Conservation (phyloP, 2,888 invertebrate species). For the Pachydiplax longipennis region DNA sequence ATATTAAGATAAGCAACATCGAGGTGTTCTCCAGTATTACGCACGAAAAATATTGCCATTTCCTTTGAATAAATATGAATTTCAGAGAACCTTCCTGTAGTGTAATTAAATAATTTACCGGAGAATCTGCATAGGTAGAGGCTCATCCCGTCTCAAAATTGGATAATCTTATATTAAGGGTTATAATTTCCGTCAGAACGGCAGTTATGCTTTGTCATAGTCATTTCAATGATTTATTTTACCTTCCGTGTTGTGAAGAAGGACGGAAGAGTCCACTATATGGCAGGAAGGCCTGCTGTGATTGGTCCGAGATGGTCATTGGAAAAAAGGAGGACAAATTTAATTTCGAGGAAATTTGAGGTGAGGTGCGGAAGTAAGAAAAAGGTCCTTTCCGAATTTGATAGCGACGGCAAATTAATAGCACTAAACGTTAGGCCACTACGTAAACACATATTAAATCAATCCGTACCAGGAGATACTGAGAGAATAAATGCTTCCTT, state of each 20-base stretch:
- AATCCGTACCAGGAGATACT: neutral
- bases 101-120: no score
- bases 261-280: slow-evolving; percentile 20
- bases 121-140: no score
- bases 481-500: neutral
- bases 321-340: neutral
- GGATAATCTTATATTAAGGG: no score
- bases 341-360: neutral
- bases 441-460: neutral
- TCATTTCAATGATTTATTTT: neutral
- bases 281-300: slow-evolving; percentile 21
- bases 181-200: no score
- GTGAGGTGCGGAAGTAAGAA: neutral
- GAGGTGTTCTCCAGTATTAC: no score
- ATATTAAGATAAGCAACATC: no score
- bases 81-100: no score
- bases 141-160: no score
- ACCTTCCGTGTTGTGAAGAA: neutral
- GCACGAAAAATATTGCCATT: no score
- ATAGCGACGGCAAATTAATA: neutral
- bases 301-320: neutral
- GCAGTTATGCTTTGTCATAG: neutral
- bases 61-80: no score
- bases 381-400: neutral
- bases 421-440: neutral